A percentile compares a stretch with the other conserved stretches of the same genome.
phyloP scores from a whole-genome alignment of 2,797 vertebrate species.

The Myotis planiceps region DNA sequence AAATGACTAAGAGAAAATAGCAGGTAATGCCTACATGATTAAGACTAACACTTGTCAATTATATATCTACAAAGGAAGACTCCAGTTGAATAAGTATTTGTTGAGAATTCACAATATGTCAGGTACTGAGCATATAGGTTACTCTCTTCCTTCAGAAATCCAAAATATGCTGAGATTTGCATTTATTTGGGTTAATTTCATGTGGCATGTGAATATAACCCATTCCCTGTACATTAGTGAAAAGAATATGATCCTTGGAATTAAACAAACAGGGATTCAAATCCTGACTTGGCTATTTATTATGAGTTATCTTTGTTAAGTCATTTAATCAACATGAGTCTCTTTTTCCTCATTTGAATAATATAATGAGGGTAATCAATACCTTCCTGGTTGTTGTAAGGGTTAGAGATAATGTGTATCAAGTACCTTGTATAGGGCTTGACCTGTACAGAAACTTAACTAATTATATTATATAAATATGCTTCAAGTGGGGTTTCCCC shows the following conservation, averaged over 20 bases:
- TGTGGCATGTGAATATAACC: not conserved
- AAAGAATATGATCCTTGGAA: not conserved
- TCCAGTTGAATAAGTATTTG: not conserved
- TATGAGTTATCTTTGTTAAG: slow-evolving; percentile 12
- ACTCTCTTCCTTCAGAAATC: not conserved
- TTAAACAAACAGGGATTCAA: slow-evolving; percentile 2
- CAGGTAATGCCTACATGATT: not conserved
- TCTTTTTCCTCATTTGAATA: slow-evolving; percentile 4
- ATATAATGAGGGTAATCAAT: not conserved
- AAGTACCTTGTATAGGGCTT: not conserved
- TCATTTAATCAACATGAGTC: slow-evolving; percentile 1
- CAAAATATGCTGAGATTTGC: slow-evolving; percentile 29
- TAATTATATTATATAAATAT: not conserved
- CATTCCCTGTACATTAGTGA: not conserved
- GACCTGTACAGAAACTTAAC: not conserved
- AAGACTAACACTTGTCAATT: not conserved
- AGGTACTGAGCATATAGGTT: not conserved
- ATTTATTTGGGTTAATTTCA: not conserved
- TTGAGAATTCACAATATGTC: not conserved
- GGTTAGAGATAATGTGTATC: not conserved
- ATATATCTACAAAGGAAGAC: not conserved
- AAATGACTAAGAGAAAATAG: slow-evolving; percentile 24
- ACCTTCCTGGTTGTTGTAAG: not conserved
- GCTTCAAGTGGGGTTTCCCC: not conserved
- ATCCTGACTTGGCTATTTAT: not conserved